Evolutionary conservation across 2,888 invertebrate genomes (phyloP).

Genomic region (Norana najaformis): DNA sequence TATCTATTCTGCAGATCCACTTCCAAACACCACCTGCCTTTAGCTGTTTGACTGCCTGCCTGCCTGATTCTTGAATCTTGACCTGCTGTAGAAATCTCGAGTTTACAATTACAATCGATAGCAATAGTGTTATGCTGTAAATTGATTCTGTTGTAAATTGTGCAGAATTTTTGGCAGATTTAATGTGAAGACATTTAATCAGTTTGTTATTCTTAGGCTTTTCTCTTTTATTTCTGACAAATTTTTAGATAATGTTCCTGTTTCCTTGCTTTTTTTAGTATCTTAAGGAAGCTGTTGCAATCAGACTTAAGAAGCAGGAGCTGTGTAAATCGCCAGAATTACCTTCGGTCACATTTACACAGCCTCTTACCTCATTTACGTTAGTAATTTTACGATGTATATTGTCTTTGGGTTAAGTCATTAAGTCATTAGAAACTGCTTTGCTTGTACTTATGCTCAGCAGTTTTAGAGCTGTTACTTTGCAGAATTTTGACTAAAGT

Average conservation of each 20-base stretch:
- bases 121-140: too few relatives aligned
- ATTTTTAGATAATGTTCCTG: neutral
- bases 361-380: slow-evolving; percentile 54
- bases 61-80: too few relatives aligned
- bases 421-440: neutral
- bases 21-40: too few relatives aligned
- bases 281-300: slow-evolving; percentile 56
- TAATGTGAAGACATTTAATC: neutral
- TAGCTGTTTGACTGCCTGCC: too few relatives aligned
- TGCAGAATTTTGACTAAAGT: neutral
- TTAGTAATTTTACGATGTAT: slow-evolving; percentile 42
- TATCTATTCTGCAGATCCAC: too few relatives aligned
- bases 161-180: neutral
- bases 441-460: neutral
- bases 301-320: slow-evolving; percentile 55
- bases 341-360: slow-evolving; percentile 51
- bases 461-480: too few relatives aligned
- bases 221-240: neutral
- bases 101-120: too few relatives aligned
- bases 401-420: neutral
- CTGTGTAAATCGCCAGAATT: slow-evolving; percentile 52
- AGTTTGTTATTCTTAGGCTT: neutral
- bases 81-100: too few relatives aligned
- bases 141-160: neutral
- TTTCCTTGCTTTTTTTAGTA: slow-evolving; percentile 48